phyloP scores from a whole-genome alignment of 1,140 invertebrate genomes.

The Drosophila jambulina region DNA sequence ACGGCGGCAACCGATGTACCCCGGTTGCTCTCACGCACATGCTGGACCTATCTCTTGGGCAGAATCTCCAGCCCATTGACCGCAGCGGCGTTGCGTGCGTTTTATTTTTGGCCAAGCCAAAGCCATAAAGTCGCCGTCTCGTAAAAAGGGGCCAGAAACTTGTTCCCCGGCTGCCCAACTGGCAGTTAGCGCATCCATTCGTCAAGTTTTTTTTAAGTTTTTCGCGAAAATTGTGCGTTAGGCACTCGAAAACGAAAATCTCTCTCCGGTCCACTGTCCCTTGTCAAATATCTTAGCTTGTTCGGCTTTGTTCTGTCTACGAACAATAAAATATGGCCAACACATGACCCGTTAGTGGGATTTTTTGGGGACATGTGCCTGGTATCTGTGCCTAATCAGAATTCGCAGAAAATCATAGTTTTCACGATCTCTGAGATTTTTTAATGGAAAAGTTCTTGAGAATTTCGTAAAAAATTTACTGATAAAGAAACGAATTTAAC shows the following conservation, averaged over 20 bases:
- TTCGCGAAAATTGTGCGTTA: slow-evolving; percentile 65
- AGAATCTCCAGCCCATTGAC: slow-evolving; percentile 67
- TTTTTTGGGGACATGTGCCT: slow-evolving; percentile 60
- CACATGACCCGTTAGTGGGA: slow-evolving; percentile 63
- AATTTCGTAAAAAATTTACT: slow-evolving; percentile 8
- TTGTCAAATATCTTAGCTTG: slow-evolving; percentile 50
- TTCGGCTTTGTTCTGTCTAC: slow-evolving; percentile 31
- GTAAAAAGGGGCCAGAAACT: slow-evolving; percentile 71
- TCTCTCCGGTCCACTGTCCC: slow-evolving; percentile 13
- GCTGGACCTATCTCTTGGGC: slow-evolving; percentile 60
- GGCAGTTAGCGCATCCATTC: slow-evolving; percentile 78
- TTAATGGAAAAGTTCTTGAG: slow-evolving; percentile 51
- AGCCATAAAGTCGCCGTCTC: slow-evolving; percentile 72
- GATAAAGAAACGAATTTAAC: not conserved
- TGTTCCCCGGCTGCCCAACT: slow-evolving; percentile 60
- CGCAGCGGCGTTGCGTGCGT: slow-evolving; percentile 67
- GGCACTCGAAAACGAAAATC: slow-evolving; percentile 72
- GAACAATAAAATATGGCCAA: slow-evolving; percentile 71
- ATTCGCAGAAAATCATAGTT: slow-evolving; percentile 48
- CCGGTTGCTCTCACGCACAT: slow-evolving; percentile 62
- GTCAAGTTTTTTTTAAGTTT: slow-evolving; percentile 73
- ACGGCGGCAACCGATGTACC: slow-evolving; percentile 16
- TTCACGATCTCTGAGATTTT: slow-evolving; percentile 13
- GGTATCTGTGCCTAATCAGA: slow-evolving; percentile 45
- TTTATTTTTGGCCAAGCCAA: slow-evolving; percentile 81